Conservation (phyloP, 2,797 vertebrate genomes). For the Parauchenoglanis ngamensis region DNA sequence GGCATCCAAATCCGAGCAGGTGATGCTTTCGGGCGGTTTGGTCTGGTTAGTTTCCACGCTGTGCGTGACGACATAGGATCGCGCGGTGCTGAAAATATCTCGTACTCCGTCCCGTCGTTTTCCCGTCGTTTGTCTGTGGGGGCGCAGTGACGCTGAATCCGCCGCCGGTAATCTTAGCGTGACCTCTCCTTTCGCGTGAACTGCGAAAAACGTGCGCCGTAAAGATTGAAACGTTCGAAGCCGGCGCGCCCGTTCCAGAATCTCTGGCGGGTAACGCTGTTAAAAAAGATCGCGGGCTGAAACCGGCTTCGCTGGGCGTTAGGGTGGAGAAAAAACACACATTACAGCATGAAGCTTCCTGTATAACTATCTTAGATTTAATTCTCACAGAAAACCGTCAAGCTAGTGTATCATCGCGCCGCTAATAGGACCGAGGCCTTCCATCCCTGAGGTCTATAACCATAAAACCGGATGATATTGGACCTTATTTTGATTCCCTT, state of each 20-base stretch:
- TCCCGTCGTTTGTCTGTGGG: neutral
- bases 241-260: neutral
- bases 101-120: no score
- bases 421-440: conserved; percentile 26
- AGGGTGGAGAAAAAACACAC: neutral
- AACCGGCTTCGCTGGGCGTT: neutral
- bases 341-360: conserved; percentile 2
- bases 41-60: neutral
- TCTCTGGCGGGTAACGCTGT: neutral
- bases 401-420: neutral
- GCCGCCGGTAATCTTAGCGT: neutral
- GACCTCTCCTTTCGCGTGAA: neutral
- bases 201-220: neutral
- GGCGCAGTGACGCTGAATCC: neutral
- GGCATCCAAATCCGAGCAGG: neutral
- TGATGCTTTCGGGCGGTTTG: neutral
- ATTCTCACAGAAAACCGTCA: conserved; percentile 2
- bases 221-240: neutral
- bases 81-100: neutral
- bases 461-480: conserved; percentile 4
- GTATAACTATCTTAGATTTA: conserved; percentile 63
- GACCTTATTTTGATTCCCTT: conserved; percentile 17
- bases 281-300: neutral
- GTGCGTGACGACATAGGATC: neutral
- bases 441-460: conserved; percentile 18